Percentiles rank a stretch among this genome's conserved stretches.
phyloP scores from a whole-genome alignment of 2,888 invertebrate genomes.

The Deilephila porcellus region DNA sequence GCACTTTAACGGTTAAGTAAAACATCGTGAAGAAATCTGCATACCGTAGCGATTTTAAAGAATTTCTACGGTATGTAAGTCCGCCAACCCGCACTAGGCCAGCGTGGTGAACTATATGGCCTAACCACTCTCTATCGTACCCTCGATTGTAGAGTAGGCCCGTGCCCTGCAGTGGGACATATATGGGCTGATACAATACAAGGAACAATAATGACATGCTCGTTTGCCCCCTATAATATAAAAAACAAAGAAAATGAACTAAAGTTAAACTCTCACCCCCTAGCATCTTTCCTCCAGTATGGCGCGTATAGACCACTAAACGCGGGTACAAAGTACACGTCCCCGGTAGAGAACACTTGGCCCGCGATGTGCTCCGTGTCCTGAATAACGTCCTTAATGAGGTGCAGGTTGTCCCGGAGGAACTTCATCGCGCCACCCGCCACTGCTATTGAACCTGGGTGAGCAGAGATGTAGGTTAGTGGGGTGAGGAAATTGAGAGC shows the following conservation, averaged over 20 bases:
- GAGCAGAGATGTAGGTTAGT: background rate
- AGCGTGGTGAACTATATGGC: too few relatives aligned
- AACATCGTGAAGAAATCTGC: too few relatives aligned
- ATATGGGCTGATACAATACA: too few relatives aligned
- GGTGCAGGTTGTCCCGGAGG: conserved; percentile 95
- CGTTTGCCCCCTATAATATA: too few relatives aligned
- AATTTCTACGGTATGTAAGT: too few relatives aligned
- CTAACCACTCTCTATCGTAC: too few relatives aligned
- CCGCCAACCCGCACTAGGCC: too few relatives aligned
- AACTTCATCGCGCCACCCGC: conserved; percentile 97
- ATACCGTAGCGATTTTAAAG: too few relatives aligned
- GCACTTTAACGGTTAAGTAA: too few relatives aligned
- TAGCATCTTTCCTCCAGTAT: conserved; percentile 98
- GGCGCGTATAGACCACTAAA: conserved; percentile 99
- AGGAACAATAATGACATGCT: background rate
- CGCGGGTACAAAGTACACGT: conserved; percentile 99
- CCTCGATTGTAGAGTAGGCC: too few relatives aligned
- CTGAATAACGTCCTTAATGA: conserved; percentile 90
- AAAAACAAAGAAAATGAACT: background rate
- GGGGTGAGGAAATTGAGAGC: too few relatives aligned
- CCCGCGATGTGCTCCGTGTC: conserved; percentile 90
- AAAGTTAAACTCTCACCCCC: conserved; percentile 86
- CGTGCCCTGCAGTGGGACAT: too few relatives aligned
- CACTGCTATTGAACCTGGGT: conserved; percentile 91
- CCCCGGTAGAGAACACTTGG: conserved; percentile 94